A percentile compares a stretch with the other conserved stretches of the same genome.
Conservation (phyloP, 2,113 vertebrate species). For the Boleophthalmus pectinirostris region DNA sequence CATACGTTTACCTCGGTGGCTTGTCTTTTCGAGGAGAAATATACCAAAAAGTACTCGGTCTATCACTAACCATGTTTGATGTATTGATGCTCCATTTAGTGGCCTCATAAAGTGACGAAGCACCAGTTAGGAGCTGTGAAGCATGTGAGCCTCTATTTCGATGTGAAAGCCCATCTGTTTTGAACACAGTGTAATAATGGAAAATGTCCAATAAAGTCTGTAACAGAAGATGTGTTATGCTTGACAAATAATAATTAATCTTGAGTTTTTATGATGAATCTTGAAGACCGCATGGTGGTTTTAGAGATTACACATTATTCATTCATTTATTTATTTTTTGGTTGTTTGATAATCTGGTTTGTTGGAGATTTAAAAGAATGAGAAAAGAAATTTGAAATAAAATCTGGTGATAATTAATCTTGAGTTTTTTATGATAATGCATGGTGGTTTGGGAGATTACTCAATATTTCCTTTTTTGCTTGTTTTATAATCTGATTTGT, state of each 20-base stretch:
- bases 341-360: background rate
- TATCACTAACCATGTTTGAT: background rate
- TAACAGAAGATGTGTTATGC: background rate
- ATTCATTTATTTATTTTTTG: background rate
- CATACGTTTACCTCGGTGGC: background rate
- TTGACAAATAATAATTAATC: background rate
- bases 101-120: background rate
- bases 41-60: slow-evolving; percentile 5
- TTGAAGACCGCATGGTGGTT: background rate
- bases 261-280: background rate
- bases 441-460: background rate
- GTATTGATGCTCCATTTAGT: background rate
- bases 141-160: slow-evolving; percentile 12
- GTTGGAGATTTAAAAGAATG: background rate
- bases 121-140: background rate
- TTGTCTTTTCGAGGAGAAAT: slow-evolving; percentile 1
- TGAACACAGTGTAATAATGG: slow-evolving; percentile 1
- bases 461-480: background rate
- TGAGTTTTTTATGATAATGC: background rate
- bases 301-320: background rate
- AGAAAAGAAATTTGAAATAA: no score
- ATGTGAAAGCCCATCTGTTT: slow-evolving; percentile 2
- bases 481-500: background rate
- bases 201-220: background rate
- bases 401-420: no score